phyloP scores from a whole-genome alignment of 2,888 invertebrate genomes.

The Pseudanteris insignis region DNA sequence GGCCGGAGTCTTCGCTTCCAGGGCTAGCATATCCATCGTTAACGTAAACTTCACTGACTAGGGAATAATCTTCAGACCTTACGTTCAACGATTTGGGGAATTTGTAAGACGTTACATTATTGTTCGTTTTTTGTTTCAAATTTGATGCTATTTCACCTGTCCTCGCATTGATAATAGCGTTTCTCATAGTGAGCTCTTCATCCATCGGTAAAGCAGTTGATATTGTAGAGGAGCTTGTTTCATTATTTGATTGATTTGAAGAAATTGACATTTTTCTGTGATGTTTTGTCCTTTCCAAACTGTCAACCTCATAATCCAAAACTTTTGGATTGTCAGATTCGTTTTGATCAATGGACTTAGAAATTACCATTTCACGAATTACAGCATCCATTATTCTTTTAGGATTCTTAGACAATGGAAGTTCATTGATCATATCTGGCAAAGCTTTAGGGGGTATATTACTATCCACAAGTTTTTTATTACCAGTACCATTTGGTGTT shows the following conservation, averaged over 20 bases:
- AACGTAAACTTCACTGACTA: constrained; percentile 82
- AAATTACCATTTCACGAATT: constrained; percentile 64
- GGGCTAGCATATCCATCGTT: constrained; percentile 74
- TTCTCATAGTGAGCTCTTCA: constrained; percentile 82
- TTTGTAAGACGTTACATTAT: constrained; percentile 65
- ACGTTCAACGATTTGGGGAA: constrained; percentile 56
- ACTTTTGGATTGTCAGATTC: constrained; percentile 32
- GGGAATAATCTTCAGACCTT: constrained; percentile 71
- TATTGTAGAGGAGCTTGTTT: constrained; percentile 72
- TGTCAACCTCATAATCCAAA: constrained; percentile 61
- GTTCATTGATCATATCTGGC: constrained; percentile 60
- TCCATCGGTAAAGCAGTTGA: constrained; percentile 80
- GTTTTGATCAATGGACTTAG: constrained; percentile 53
- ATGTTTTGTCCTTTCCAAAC: constrained; percentile 58
- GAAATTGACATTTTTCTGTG: constrained; percentile 51
- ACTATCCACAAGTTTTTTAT: constrained; percentile 13
- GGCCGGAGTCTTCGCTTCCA: constrained; percentile 69
- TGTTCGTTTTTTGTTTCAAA: constrained; percentile 49
- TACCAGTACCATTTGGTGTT: not conserved
- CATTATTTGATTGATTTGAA: constrained; percentile 59
- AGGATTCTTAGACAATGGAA: constrained; percentile 53
- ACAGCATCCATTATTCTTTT: constrained; percentile 67
- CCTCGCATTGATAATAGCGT: constrained; percentile 76
- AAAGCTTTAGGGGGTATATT: constrained; percentile 43
- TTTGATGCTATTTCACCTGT: constrained; percentile 70